phyloP scores from a whole-genome alignment of 2,113 vertebrate species.

The Oxyruncus cristatus region DNA sequence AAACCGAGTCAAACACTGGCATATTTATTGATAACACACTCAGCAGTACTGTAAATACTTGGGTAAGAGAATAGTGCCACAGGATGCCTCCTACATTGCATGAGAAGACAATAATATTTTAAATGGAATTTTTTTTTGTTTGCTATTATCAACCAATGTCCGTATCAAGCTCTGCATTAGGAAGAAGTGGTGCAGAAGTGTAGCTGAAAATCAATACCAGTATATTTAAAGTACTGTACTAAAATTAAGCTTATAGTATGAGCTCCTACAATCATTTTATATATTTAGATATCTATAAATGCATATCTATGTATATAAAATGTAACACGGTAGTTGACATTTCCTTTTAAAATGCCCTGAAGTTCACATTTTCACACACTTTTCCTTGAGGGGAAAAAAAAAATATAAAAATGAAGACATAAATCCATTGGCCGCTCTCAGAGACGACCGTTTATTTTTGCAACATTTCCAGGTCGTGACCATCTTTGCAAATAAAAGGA shows the following conservation, averaged over 20 bases:
- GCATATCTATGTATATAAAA: constrained; percentile 72
- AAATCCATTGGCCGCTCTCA: constrained; percentile 29
- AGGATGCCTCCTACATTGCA: constrained; percentile 89
- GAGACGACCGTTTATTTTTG: constrained; percentile 58
- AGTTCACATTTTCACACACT: constrained; percentile 11
- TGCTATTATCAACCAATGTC: constrained; percentile 41
- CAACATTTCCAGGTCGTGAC: constrained; percentile 60
- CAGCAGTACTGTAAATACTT: constrained; percentile 83
- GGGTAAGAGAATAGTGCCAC: constrained; percentile 82
- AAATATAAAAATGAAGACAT: not conserved
- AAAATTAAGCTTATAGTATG: constrained; percentile 43
- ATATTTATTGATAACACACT: constrained; percentile 81
- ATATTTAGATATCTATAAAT: constrained; percentile 58
- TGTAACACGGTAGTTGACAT: constrained; percentile 1
- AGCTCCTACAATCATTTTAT: constrained; percentile 64
- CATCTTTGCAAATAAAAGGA: constrained; percentile 66
- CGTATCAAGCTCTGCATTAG: constrained; percentile 69
- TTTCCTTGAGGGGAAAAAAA: not conserved
- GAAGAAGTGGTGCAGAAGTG: constrained; percentile 51
- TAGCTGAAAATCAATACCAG: constrained; percentile 45
- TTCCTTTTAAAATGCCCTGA: constrained; percentile 55
- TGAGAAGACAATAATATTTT: constrained; percentile 83
- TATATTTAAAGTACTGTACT: constrained; percentile 66
- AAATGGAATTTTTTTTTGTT: constrained; percentile 69
- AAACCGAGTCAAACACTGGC: constrained; percentile 70